Base-by-base conservation (phyloP, 2,888 invertebrate genomes). In the Ophioninae sp. region DNA sequence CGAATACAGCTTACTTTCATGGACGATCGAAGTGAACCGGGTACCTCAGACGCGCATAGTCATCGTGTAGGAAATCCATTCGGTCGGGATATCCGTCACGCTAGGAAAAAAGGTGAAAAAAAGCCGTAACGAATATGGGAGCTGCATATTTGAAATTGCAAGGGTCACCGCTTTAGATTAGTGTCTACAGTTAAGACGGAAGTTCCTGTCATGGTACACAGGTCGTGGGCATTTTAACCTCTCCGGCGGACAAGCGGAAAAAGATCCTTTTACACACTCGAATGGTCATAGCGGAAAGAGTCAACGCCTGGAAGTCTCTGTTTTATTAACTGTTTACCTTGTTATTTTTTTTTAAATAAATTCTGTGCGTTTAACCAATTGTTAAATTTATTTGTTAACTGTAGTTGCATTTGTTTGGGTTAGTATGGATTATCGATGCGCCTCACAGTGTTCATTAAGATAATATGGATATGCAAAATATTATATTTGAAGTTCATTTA, bases 101-200 rank as follows among this genome's bases (percentile, higher is more conserved):
- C 30, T 59, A 44, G 41, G 67, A 72, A 63, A 64, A 77, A 37
- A 68, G 77, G 81, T 63, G 76, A 23, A 68, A 37, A 13, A 84
- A 74, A 80, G 75, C n/a, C 39, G 22, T 67, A 67, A 76, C 71
- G 61, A 77, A 68, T 73, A 86, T 71, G 86, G 81, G 79, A 85
- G 85, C 86, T 87, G 81, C 84, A 44, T 77, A 77, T 83, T 88
- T 85, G 85, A 85, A 84, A 84, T 87, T 88, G 88, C 85, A 87
- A 87, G 86, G 83, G 73, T 20, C 56, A 6, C 20, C 13, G 58
- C n/a, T 41, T 71, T 58, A 71, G 76, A 75, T 81, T 75, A 20
- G 41, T 79, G 67, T 61, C 41, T 44, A 59, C 61, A 41, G 20
- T 72, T 7, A 39, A 58, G 59, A 82, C 73, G 72, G 59, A 30